Base-by-base conservation (phyloP, 35 echinoderm and acorn worm species). In the Ophiothrix spiculata region DNA sequence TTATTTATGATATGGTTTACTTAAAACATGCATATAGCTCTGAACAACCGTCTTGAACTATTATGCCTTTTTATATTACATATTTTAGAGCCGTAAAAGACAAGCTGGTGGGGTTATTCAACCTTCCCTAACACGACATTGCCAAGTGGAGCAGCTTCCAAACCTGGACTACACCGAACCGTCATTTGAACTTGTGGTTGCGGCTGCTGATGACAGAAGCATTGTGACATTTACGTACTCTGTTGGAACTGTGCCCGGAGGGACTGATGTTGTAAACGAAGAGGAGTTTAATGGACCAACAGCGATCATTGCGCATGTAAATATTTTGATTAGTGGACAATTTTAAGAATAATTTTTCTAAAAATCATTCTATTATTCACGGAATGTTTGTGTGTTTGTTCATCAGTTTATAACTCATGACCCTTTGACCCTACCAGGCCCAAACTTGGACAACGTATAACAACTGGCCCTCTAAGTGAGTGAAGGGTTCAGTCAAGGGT, bases 81-180 rank as follows among this genome's bases (percentile, higher is more conserved):
- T 49, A 49, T 25, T 12, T 25, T 15, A 69, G 60, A 69, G 60
- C 29, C 60, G 60, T 10, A 69, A 69, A 69, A 69, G 60, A 69
- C 29, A 15, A 6, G 1, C 25, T 69, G 60, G 60, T 25, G 25
- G 60, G 3, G 23, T 69, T 15, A 2, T 25, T 25, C 16, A 25
- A 69, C 60, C 81, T 35, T 45, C 17, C 33, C 13, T 1, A 2
- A 84, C 42, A 45, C 63, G 38, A 21, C 4, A 84, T 0, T 89
- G 87, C 73, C 39, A 40, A 12, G 73, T 89, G 4, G 80, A 81
- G 36, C 87, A 89, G 80, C 79, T 89, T 4, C 56, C 69, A 8
- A 80, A 80, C 19, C 25, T 64, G 33, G 87, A 89, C 77, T 81
- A 89, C 80, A 81, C 79, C 35, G 87, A 89, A 32, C 87, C 87